Conservation (phyloP, 2,113 vertebrate genomes). For the Thunnus thynnus region DNA sequence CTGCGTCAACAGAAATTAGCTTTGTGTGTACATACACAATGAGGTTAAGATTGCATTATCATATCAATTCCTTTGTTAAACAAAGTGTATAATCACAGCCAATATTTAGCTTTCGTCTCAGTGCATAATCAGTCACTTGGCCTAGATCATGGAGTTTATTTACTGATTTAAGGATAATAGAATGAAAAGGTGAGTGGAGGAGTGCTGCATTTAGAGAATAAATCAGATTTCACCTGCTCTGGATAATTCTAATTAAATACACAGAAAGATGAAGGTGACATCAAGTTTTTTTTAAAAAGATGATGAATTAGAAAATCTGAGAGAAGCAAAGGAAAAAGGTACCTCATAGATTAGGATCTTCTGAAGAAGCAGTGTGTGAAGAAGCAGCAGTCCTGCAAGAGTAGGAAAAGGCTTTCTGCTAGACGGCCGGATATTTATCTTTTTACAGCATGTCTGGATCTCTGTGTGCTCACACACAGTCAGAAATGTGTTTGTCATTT, state of each 20-base stretch:
- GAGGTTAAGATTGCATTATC: constrained; percentile 12
- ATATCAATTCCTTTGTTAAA: constrained; percentile 32
- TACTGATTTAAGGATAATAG: constrained; percentile 1
- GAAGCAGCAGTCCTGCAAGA: background rate
- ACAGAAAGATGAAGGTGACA: background rate
- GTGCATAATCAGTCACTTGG: background rate
- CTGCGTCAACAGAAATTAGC: background rate
- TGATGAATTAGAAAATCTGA: background rate
- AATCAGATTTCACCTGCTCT: no score
- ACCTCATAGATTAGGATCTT: background rate
- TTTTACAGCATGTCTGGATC: constrained; percentile 39
- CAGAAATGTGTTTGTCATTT: constrained; percentile 23
- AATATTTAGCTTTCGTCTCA: constrained; percentile 19
- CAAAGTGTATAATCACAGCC: background rate
- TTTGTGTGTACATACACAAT: constrained; percentile 3
- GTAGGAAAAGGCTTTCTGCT: background rate
- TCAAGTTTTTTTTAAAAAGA: background rate
- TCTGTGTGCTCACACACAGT: constrained; percentile 1
- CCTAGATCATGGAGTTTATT: background rate
- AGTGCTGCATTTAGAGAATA: background rate
- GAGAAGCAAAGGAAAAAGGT: background rate
- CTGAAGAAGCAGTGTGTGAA: background rate
- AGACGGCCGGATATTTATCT: constrained; percentile 37
- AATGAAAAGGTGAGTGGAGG: background rate
- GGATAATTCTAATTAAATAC: background rate